phyloP scores from a whole-genome alignment of 2,797 vertebrate species.

The Danio albolineatus region DNA sequence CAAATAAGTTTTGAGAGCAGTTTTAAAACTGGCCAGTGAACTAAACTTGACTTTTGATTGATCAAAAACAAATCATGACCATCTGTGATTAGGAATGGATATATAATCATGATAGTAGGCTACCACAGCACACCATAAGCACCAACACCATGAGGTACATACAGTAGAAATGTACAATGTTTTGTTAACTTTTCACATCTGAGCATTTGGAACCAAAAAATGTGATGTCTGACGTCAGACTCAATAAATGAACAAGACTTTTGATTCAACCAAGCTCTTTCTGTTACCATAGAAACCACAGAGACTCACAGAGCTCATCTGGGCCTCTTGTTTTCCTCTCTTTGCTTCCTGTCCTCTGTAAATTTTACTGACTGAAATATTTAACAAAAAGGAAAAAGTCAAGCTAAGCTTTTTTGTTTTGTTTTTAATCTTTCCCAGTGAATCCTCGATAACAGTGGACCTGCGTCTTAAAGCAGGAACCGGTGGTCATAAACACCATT shows the following conservation, averaged over 20 bases:
- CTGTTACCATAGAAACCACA: constrained; percentile 82
- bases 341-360: constrained; percentile 63
- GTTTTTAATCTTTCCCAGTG: constrained; percentile 58
- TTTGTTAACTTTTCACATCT: no score
- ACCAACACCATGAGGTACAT: no score
- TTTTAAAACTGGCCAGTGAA: no score
- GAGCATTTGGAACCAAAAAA: no score
- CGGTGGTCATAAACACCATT: constrained; percentile 67
- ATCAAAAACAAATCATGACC: no score
- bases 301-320: constrained; percentile 68
- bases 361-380: constrained; percentile 66
- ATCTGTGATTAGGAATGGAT: no score
- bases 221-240: no score
- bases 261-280: constrained; percentile 73
- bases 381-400: constrained; percentile 42
- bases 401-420: constrained; percentile 6
- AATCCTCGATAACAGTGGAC: constrained; percentile 65
- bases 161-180: no score
- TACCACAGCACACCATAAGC: no score
- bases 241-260: constrained; percentile 71
- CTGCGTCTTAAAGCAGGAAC: constrained; percentile 59
- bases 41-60: no score
- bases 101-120: no score
- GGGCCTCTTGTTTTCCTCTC: constrained; percentile 13
- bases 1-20: no score